A percentile compares a stretch with the other conserved stretches of the same genome.
phyloP scores from a whole-genome alignment of 2,113 vertebrate genomes.

The Rhinichthys klamathensis region DNA sequence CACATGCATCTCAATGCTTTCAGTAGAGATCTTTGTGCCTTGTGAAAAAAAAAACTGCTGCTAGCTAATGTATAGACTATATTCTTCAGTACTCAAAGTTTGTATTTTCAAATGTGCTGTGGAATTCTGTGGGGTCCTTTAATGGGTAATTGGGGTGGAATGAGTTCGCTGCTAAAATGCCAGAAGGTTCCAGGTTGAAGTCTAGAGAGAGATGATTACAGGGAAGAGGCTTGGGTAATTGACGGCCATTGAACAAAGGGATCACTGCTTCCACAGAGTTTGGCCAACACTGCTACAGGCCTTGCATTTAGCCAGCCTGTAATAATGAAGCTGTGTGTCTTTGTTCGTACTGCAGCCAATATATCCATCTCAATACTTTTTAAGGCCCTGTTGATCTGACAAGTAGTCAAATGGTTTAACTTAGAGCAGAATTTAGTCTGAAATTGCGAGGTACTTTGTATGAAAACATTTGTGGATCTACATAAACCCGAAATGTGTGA shows the following conservation, averaged over 20 bases:
- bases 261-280: slow-evolving; percentile 17
- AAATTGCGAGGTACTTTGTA: too few species aligned
- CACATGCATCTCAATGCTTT: neutral
- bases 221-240: slow-evolving; percentile 27
- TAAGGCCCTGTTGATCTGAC: neutral
- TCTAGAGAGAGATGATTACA: slow-evolving; percentile 36
- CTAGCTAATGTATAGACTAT: neutral
- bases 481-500: too few species aligned
- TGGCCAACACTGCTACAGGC: slow-evolving; percentile 25
- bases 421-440: too few species aligned
- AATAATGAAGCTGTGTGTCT: neutral
- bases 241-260: slow-evolving; percentile 33
- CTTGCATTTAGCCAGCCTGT: neutral
- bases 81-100: neutral
- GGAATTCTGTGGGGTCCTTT: neutral
- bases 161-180: slow-evolving; percentile 34
- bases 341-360: neutral
- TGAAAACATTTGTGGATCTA: too few species aligned
- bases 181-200: slow-evolving; percentile 10
- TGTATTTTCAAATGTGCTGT: slow-evolving; percentile 8
- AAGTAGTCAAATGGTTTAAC: slow-evolving; percentile 23
- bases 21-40: neutral
- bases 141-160: slow-evolving; percentile 35
- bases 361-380: neutral
- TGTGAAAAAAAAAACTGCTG: neutral